Conservation (phyloP, 2,797 vertebrate genomes). For the Macropus fuliginosus region DNA sequence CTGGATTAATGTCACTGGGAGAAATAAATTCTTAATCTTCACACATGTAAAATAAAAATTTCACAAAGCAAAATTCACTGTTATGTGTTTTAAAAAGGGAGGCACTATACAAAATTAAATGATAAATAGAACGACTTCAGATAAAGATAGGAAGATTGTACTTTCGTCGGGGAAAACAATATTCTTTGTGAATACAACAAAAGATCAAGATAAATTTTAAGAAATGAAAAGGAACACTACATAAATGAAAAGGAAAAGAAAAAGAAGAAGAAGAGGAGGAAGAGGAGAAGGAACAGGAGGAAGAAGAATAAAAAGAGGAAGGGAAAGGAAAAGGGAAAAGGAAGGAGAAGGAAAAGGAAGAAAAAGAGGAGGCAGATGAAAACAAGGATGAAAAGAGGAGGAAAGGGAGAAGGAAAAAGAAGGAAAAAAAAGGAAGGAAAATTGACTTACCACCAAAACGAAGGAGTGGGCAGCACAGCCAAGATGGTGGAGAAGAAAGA, state of each 20-base stretch:
- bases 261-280: neutral
- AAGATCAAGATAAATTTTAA: neutral
- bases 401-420: no score
- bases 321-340: neutral
- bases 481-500: no score
- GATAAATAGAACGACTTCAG: neutral
- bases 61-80: neutral
- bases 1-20: neutral
- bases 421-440: no score
- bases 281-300: neutral
- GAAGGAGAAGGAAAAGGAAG: neutral
- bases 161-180: neutral
- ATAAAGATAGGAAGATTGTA: neutral
- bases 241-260: neutral
- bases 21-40: neutral
- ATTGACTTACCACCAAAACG: no score
- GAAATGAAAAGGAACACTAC: neutral
- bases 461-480: no score
- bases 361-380: no score
- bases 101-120: neutral
- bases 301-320: neutral
- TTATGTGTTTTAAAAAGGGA: neutral
- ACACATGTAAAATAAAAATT: neutral
- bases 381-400: neutral
- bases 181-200: neutral